Base-by-base conservation (phyloP, 2,113 vertebrate species). In the Rhea americana region DNA sequence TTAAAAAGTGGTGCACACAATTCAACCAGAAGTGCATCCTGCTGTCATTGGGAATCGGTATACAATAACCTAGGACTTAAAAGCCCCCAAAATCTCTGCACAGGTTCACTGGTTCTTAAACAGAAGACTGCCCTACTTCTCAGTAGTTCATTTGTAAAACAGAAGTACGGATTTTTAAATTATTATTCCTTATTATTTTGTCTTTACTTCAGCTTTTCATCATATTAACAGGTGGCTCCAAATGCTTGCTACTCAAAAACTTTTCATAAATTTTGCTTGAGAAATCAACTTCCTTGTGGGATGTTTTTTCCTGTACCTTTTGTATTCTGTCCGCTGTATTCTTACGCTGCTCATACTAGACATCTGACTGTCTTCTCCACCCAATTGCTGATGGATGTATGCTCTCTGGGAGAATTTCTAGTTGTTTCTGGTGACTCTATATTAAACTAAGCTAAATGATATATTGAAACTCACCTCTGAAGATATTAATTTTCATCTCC, bases 261-360 rank as follows among this genome's bases (percentile, higher is more conserved):
- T 86, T 90, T 67, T 73, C 32, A 25, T 56, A 72, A 55, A 94
- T 89, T 95, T 87, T 79, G 72, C 84, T 94, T 91, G 67, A 89
- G 59, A 91, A 85, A 66, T 66, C 71, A 85, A 30, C 86, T 92
- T 89, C 77, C 89, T 88, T 90, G 76, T 90, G 84, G 95, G 93
- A 41, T 81, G 84, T 74, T 90, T 92, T 86, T 93, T 84, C 82
- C 82, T 93, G 43, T 93, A 93, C 89, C 85, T 82, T 96, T 95
- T 94, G 88, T 94, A 83, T 95, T 96, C 93, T 96, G 51, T 95
- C 92, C 89, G 85, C 95, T 94, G 84, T 86, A 90, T 96, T 93
- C 94, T 92, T 92, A 89, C 48, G 81, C 91, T 94, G 89, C 93
- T 96, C 93, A 84, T 94, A 43, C 83, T 96, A 53, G 91, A 91